phyloP scores from a whole-genome alignment of 2,888 invertebrate genomes.

The Idaea aversata region DNA sequence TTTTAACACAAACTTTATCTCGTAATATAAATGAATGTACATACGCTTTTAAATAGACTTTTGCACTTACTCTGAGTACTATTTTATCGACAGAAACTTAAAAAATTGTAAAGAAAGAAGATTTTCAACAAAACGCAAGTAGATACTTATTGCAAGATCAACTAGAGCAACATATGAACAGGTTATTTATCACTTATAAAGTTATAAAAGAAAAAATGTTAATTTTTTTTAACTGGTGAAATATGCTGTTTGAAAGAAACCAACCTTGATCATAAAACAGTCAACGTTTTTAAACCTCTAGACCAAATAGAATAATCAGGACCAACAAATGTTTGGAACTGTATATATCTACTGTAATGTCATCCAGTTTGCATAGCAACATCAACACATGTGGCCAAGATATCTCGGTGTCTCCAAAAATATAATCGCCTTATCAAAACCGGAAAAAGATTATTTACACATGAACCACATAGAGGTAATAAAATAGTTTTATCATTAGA shows the following conservation, averaged over 20 bases:
- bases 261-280: too few species aligned
- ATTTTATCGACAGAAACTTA: too few species aligned
- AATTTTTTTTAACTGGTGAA: too few species aligned
- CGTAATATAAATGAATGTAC: background rate
- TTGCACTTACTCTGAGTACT: background rate
- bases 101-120: too few species aligned
- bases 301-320: too few species aligned
- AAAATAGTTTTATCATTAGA: slow-evolving; percentile 7
- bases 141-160: too few species aligned
- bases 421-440: slow-evolving; percentile 14
- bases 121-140: too few species aligned
- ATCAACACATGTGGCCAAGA: slow-evolving; percentile 1
- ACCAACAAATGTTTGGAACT: background rate
- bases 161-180: too few species aligned
- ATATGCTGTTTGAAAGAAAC: too few species aligned
- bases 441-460: slow-evolving; percentile 14
- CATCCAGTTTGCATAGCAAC: background rate
- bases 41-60: background rate
- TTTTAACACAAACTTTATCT: background rate
- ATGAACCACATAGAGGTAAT: slow-evolving; percentile 9
- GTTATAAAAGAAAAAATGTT: too few species aligned
- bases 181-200: too few species aligned
- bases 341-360: background rate
- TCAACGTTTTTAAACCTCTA: too few species aligned
- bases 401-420: slow-evolving; percentile 1